Conservation (phyloP, 2,113 vertebrate species). For the Willisornis vidua region DNA sequence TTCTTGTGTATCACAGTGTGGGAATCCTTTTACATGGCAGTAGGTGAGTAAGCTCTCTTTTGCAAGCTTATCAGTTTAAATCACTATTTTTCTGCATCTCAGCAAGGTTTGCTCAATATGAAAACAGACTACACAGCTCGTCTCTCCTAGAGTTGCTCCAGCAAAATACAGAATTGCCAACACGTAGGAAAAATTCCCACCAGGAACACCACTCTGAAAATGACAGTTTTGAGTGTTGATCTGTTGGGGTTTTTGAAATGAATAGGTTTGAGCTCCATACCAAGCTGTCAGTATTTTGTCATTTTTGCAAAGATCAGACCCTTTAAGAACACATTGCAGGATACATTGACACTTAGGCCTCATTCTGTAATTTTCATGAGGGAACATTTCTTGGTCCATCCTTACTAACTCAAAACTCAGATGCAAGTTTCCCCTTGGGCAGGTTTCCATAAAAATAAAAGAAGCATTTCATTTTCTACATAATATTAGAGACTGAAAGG, state of each 20-base stretch:
- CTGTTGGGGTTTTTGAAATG: neutral
- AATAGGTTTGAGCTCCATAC: neutral
- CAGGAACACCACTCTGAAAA: neutral
- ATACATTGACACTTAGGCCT: neutral
- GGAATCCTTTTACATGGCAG: slow-evolving; percentile 29
- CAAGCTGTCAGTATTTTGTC: neutral
- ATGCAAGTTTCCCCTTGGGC: neutral
- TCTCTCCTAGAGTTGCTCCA: slow-evolving; percentile 39
- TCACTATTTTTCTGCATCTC: slow-evolving; percentile 36
- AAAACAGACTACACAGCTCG: slow-evolving; percentile 9
- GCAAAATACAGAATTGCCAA: neutral
- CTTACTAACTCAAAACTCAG: neutral
- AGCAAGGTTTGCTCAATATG: slow-evolving; percentile 48
- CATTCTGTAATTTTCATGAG: neutral
- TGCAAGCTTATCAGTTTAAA: slow-evolving; percentile 54
- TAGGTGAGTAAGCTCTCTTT: slow-evolving; percentile 38
- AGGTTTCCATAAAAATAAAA: neutral
- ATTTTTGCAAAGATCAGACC: neutral
- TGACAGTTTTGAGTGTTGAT: accelerated
- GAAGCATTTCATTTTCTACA: neutral
- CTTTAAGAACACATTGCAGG: neutral
- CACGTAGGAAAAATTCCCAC: neutral
- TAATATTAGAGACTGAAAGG: neutral
- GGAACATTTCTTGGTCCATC: neutral
- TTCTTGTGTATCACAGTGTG: slow-evolving; percentile 16